Evolutionary conservation across 2,113 vertebrate species (phyloP).

Genomic region (Dicerorhinus sumatrensis): DNA sequence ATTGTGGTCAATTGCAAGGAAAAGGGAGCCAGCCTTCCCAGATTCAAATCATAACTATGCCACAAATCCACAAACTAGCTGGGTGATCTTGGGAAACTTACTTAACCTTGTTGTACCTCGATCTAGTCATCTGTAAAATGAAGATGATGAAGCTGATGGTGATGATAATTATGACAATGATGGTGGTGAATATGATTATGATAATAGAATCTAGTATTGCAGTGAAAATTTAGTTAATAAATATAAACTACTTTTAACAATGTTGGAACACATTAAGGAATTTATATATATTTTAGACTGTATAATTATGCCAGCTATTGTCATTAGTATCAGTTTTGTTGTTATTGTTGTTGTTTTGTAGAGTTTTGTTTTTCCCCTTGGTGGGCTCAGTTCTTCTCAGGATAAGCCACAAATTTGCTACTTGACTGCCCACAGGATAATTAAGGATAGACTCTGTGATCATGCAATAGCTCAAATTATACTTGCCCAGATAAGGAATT

Average conservation of each 20-base stretch:
- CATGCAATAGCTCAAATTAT: background rate
- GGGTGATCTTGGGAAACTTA: background rate
- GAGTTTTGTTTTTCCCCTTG: background rate
- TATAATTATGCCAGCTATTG: background rate
- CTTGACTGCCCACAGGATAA: background rate
- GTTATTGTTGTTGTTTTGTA: background rate
- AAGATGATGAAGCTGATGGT: background rate
- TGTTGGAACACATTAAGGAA: background rate
- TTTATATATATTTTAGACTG: background rate
- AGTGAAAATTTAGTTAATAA: background rate
- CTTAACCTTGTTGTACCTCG: background rate
- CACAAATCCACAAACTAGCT: background rate
- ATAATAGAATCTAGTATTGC: background rate
- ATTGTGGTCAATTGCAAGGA: background rate
- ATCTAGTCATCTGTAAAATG: background rate
- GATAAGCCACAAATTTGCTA: background rate
- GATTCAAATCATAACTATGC: background rate
- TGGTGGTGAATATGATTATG: background rate
- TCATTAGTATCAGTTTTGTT: background rate
- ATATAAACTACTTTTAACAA: background rate
- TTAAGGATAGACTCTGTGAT: background rate
- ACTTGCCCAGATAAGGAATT: background rate
- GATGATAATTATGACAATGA: background rate
- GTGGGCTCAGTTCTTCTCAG: background rate
- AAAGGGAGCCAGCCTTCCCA: background rate